A percentile compares a stretch with the other conserved stretches of the same genome.
phyloP scores from a whole-genome alignment of 2,888 invertebrate genomes.

The Rhamphomyia laevipes region DNA sequence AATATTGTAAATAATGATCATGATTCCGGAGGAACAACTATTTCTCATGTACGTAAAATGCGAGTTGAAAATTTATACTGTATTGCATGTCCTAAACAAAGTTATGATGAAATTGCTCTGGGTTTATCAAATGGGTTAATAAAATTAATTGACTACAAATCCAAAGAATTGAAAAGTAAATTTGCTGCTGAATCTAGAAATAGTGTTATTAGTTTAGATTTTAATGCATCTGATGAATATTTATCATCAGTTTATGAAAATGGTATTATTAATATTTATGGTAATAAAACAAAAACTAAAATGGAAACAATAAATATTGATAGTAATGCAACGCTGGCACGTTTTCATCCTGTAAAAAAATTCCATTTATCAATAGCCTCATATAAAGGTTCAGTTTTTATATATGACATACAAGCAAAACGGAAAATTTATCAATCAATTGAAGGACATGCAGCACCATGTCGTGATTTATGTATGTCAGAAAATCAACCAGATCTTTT shows the following conservation, averaged over 20 bases:
- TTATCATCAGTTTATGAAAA: conserved; percentile 32
- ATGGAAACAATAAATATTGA: conserved; percentile 28
- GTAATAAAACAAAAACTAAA: conserved; percentile 31
- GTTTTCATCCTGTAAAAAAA: conserved; percentile 34
- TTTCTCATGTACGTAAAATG: conserved; percentile 30
- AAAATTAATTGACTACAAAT: conserved; percentile 28
- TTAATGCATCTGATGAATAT: conserved; percentile 33
- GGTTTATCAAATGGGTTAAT: conserved; percentile 31
- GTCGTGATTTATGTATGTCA: conserved; percentile 33
- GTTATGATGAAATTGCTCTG: conserved; percentile 29
- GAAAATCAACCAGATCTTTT: conserved; percentile 25
- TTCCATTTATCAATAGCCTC: conserved; percentile 31
- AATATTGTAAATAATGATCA: neutral
- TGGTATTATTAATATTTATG: conserved; percentile 30
- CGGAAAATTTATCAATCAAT: conserved; percentile 24
- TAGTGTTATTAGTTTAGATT: conserved; percentile 31
- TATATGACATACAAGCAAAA: conserved; percentile 31
- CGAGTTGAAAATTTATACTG: conserved; percentile 30
- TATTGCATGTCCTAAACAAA: conserved; percentile 29
- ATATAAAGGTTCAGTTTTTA: conserved; percentile 28
- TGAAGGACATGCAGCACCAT: conserved; percentile 32
- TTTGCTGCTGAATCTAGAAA: conserved; percentile 26
- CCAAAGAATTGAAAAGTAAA: conserved; percentile 21
- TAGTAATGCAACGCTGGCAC: conserved; percentile 30
- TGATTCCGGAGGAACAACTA: conserved; percentile 18